Conservation (phyloP, 2,888 invertebrate species). For the Dryobota labecula region DNA sequence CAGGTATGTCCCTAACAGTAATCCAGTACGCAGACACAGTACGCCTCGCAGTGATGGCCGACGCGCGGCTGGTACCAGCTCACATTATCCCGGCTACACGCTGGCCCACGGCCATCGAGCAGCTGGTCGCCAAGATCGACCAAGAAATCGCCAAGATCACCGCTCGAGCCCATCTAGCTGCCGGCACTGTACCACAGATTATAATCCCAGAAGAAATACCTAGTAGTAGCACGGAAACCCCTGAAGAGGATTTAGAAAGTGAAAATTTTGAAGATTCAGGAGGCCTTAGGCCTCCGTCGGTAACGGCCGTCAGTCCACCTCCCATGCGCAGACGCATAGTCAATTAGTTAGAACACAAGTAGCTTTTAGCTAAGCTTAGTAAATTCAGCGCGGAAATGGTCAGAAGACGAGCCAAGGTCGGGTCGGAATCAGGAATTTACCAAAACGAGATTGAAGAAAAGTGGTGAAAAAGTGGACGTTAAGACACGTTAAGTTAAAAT, state of each 20-base stretch:
- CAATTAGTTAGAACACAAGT: constrained; percentile 62
- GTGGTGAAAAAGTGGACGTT: constrained; percentile 32
- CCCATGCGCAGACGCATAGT: constrained; percentile 75
- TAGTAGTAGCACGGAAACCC: constrained; percentile 39
- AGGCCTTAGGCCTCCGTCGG: constrained; percentile 75
- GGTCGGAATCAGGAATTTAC: constrained; percentile 25
- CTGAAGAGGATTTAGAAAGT: constrained; percentile 47
- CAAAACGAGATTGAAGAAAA: constrained; percentile 32
- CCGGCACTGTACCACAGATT: constrained; percentile 69
- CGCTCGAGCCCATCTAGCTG: constrained; percentile 68
- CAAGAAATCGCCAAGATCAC: constrained; percentile 84
- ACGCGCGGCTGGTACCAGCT: constrained; percentile 92
- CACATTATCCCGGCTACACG: constrained; percentile 90
- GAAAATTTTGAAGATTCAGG: constrained; percentile 50
- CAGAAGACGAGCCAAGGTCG: constrained; percentile 14
- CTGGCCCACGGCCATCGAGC: constrained; percentile 84
- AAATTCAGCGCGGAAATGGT: constrained; percentile 29
- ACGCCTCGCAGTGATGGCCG: constrained; percentile 93
- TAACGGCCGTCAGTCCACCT: constrained; percentile 78
- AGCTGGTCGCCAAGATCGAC: constrained; percentile 81
- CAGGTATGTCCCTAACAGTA: constrained; percentile 93
- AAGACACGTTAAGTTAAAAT: constrained; percentile 27
- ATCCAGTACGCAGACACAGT: constrained; percentile 92
- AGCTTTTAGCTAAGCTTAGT: constrained; percentile 50
- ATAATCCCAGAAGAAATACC: constrained; percentile 67